A percentile compares a stretch with the other conserved stretches of the same genome.
Conservation (phyloP, 2,888 invertebrate genomes). For the Thecocarcelia acutangulata region DNA sequence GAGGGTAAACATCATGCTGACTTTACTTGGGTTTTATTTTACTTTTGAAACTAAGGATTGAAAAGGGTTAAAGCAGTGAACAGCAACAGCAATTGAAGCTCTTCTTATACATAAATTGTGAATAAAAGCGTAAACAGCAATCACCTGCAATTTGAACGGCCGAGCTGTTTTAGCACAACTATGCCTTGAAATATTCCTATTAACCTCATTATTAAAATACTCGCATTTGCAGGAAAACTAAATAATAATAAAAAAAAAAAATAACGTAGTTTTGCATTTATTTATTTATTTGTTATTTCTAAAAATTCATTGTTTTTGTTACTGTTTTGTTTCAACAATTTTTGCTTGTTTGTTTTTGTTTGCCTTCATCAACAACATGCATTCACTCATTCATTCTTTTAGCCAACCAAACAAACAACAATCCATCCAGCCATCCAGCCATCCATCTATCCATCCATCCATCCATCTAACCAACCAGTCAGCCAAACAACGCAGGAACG, state of each 20-base stretch:
- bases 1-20: too few relatives aligned
- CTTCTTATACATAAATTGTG: background rate
- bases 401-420: constrained; percentile 41
- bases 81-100: too few relatives aligned
- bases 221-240: background rate
- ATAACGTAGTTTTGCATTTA: constrained; percentile 53
- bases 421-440: constrained; percentile 29
- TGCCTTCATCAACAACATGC: constrained; percentile 60
- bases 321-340: constrained; percentile 68
- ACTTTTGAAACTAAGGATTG: too few relatives aligned
- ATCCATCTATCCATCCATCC: constrained; percentile 3
- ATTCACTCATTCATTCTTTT: constrained; percentile 14
- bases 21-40: too few relatives aligned
- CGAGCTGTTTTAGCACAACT: too few relatives aligned
- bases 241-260: constrained; percentile 1
- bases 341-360: constrained; percentile 67
- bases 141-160: too few relatives aligned
- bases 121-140: too few relatives aligned
- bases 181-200: constrained; percentile 34
- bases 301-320: constrained; percentile 69
- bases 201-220: constrained; percentile 17
- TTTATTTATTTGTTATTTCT: constrained; percentile 69
- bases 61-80: too few relatives aligned
- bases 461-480: constrained; percentile 3
- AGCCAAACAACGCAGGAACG: constrained; percentile 4